Evolutionary conservation across 1,140 invertebrate genomes (phyloP).

Genomic region (Mercenaria mercenaria): DNA sequence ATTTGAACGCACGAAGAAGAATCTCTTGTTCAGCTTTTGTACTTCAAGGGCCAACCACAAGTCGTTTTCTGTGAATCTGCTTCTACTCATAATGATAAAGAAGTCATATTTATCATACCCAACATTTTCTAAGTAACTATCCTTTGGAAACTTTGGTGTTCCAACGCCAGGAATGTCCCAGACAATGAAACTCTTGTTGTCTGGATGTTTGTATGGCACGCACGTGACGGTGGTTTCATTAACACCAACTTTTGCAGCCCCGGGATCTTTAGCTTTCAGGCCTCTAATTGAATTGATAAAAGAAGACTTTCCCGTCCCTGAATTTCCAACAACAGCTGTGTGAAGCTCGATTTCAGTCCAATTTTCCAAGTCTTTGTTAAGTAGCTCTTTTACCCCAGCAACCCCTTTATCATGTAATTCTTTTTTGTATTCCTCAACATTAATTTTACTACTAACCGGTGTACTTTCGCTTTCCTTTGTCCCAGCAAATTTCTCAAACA

Average conservation of each 20-base stretch:
- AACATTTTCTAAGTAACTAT: background rate
- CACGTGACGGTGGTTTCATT: background rate
- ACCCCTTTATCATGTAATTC: background rate
- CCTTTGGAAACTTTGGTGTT: background rate
- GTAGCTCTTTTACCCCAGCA: background rate
- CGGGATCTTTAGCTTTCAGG: background rate
- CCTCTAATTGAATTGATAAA: constrained; percentile 16
- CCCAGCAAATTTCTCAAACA: too few species aligned
- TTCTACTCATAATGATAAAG: background rate
- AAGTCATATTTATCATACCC: background rate
- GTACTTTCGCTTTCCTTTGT: too few species aligned
- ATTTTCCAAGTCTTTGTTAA: background rate
- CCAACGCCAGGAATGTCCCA: background rate
- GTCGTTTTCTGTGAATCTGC: background rate
- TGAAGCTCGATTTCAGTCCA: background rate
- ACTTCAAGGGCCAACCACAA: background rate
- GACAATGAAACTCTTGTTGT: background rate
- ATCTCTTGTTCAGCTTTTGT: background rate
- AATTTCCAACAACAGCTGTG: background rate
- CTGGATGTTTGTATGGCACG: background rate
- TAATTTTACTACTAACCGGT: too few species aligned
- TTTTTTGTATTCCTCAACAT: background rate
- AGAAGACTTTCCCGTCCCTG: background rate
- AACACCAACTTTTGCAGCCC: constrained; percentile 12
- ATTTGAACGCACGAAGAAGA: background rate